Evolutionary conservation across 2,797 vertebrate species (phyloP), one percentile per base, ranked within the genome.

Genomic region (Prionace glauca): DNA sequence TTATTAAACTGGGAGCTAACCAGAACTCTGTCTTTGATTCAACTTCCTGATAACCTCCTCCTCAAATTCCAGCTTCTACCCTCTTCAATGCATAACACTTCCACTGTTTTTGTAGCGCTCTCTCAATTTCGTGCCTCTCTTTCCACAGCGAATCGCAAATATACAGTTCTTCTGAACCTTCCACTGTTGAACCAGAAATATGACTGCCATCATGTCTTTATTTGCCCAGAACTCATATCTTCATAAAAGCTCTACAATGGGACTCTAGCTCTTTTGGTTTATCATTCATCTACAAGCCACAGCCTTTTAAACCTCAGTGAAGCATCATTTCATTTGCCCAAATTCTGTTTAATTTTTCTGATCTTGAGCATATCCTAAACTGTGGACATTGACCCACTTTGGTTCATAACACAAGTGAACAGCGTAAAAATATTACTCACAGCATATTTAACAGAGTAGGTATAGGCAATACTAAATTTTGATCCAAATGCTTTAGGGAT

Each of bases 361-460:
- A 84, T 84, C 79, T 45, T 18, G 7, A 45, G 20, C 7, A 20
- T 9, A 84, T 45, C 41, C 36, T 20, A 84, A 9, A 45, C 41
- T 45, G 41, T 84, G 81, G 81, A 10, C 20, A 20, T 24, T 84
- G 41, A 36, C 81, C 81, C 41, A 84, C 41, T 36, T 45, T 84
- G 36, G 41, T 24, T 84, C 81, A 45, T 36, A 84, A 84, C n/a
- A 22, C 95, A 95, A 95, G 95, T 86, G 90, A 96, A 95, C 87
- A 96, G 96, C 96, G 95, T 95, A 56, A 96, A 96, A 96, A 95
- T 96, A 79, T 95, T 96, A 98, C 97, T 97, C 96, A 98, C 98
- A 9, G 97, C 24, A 96, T 99, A 99, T 96, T 96, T 97, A 96
- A 99, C 96, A 29, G 98, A 98, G 95, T 99, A 99, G 0, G 98